Evolutionary conservation across 2,797 vertebrate species (phyloP).

Genomic region (Sparus aurata): DNA sequence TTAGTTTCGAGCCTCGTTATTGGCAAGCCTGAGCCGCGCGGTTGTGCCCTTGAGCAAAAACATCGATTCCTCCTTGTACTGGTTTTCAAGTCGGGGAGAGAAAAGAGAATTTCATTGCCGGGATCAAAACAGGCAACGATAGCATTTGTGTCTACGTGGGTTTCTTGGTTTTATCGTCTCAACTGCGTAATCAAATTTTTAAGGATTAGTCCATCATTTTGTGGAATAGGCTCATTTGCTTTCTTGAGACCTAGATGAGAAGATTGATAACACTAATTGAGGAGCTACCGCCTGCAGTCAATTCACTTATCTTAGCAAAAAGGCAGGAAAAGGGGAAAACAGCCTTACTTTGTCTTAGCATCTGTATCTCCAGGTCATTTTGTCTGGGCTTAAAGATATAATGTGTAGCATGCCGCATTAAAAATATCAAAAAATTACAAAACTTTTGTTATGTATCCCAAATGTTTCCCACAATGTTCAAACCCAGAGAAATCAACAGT

Average conservation of each 20-base stretch:
- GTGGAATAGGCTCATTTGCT: not conserved
- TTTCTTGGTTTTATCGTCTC: not conserved
- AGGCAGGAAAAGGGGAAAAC: not conserved
- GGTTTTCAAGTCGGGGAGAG: slow-evolving; percentile 10
- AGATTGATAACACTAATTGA: not conserved
- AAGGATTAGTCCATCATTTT: not conserved
- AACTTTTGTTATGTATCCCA: no score
- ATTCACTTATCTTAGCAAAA: not conserved
- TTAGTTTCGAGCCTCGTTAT: slow-evolving; percentile 14
- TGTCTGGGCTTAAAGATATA: no score
- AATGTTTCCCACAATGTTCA: no score
- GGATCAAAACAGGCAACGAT: not conserved
- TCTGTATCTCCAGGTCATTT: no score
- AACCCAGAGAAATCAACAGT: no score
- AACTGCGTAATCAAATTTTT: not conserved
- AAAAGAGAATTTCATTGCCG: not conserved
- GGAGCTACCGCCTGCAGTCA: no score
- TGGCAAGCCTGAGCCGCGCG: slow-evolving; percentile 24
- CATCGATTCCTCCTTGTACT: slow-evolving; percentile 33
- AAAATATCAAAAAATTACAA: no score
- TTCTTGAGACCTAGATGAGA: not conserved
- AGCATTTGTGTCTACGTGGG: not conserved
- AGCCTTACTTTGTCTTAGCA: not conserved
- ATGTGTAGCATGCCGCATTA: no score
- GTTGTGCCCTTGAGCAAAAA: slow-evolving; percentile 43